Evolutionary conservation across 2,797 vertebrate genomes (phyloP).

Genomic region (Paratrypauchen microcephalus): DNA sequence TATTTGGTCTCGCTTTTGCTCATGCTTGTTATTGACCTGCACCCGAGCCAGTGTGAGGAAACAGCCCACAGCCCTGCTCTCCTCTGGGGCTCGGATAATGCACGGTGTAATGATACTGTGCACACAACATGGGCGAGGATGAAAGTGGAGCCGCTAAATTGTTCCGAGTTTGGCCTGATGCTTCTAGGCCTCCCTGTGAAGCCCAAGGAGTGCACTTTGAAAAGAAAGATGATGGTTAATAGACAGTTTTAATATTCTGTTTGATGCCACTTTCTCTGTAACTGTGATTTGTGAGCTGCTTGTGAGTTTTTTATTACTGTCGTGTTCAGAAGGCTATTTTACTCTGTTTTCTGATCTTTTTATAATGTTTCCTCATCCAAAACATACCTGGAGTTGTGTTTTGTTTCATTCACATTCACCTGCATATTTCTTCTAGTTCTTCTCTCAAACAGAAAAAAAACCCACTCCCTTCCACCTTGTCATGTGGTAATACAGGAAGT

Average conservation of each 20-base stretch:
- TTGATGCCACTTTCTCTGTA: neutral
- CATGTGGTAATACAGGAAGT: too few relatives aligned
- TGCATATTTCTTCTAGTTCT: too few relatives aligned
- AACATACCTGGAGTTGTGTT: too few relatives aligned
- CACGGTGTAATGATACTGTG: slow-evolving; percentile 4
- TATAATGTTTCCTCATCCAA: too few relatives aligned
- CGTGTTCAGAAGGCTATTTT: too few relatives aligned
- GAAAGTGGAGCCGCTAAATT: neutral
- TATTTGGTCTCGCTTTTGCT: slow-evolving; percentile 1
- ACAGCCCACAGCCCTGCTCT: neutral
- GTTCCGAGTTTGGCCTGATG: neutral
- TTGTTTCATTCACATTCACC: too few relatives aligned
- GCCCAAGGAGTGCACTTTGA: neutral
- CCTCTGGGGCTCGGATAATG: neutral
- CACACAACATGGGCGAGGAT: neutral
- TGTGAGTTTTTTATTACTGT: neutral
- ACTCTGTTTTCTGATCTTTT: too few relatives aligned
- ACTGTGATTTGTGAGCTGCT: neutral
- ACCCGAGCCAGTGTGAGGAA: neutral
- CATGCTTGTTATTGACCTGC: slow-evolving; percentile 16
- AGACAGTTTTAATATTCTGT: neutral
- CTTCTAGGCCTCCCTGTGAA: neutral
- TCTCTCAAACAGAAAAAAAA: too few relatives aligned
- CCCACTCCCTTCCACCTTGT: too few relatives aligned
- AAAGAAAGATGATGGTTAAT: neutral